Percentiles rank a stretch among this genome's conserved stretches.
These are phyloP conservation scores for Drosophila varians DNA, from an alignment of 1,140 invertebrate species.

Conservation along the genomic window DNA sequence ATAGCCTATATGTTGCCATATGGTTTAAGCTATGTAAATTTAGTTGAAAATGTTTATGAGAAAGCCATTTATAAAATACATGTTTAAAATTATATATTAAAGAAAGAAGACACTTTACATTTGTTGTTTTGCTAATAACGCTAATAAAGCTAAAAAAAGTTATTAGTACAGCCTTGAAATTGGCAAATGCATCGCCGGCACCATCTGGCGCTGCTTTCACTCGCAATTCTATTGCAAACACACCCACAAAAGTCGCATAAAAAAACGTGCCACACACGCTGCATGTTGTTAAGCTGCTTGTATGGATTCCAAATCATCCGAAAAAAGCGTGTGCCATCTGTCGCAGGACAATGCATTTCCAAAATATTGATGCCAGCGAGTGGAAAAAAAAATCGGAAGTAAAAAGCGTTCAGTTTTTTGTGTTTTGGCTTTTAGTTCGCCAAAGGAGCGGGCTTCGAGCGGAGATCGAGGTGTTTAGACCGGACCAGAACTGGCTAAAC, in stretches of 20 bases:
- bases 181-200: slow-evolving; percentile 11
- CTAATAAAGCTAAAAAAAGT: not conserved
- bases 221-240: slow-evolving; percentile 45
- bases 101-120: not conserved
- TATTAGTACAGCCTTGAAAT: slow-evolving; percentile 14
- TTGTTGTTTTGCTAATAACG: not conserved
- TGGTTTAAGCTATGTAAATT: too few relatives aligned
- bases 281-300: slow-evolving; percentile 50
- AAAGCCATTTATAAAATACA: too few relatives aligned
- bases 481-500: slow-evolving; percentile 40
- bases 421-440: not conserved
- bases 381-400: slow-evolving; percentile 71
- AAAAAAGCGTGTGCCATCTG: slow-evolving; percentile 76
- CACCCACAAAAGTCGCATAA: slow-evolving; percentile 17
- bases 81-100: not conserved
- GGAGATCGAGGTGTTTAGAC: slow-evolving; percentile 64
- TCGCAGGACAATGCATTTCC: slow-evolving; percentile 51
- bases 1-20: too few relatives aligned
- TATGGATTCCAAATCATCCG: slow-evolving; percentile 73
- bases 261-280: slow-evolving; percentile 58
- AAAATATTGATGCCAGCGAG: slow-evolving; percentile 47
- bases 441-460: not conserved
- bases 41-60: too few relatives aligned
- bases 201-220: slow-evolving; percentile 52
- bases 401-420: slow-evolving; percentile 49